phyloP scores from a whole-genome alignment of 2,888 invertebrate genomes.

The Drosophila kanekoi region DNA sequence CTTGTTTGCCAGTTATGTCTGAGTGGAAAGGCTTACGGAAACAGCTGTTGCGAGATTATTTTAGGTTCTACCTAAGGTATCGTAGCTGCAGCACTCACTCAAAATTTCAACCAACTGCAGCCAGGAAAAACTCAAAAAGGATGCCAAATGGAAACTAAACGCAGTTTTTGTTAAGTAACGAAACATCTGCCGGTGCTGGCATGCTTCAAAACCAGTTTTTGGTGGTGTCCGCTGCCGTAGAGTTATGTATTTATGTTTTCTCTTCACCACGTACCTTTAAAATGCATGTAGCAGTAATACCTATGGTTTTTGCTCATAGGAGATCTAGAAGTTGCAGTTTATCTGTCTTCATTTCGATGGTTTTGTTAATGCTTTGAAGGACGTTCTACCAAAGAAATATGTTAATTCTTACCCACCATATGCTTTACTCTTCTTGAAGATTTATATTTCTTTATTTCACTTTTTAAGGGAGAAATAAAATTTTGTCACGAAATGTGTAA shows the following conservation, averaged over 20 bases:
- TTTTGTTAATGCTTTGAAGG: too few species aligned
- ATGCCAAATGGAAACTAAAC: conserved; percentile 32
- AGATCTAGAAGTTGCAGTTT: conserved; percentile 2
- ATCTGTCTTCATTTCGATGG: neutral
- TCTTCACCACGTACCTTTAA: conserved; percentile 6
- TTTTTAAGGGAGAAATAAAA: too few species aligned
- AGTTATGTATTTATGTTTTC: conserved; percentile 10
- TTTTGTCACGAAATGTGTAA: too few species aligned
- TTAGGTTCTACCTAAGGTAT: conserved; percentile 7
- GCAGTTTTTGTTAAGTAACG: conserved; percentile 17
- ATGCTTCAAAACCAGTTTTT: conserved; percentile 53
- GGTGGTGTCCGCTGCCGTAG: conserved; percentile 11
- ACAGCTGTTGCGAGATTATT: conserved; percentile 32
- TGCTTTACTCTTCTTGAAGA: too few species aligned
- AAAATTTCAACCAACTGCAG: conserved; percentile 33
- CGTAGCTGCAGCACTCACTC: conserved; percentile 32
- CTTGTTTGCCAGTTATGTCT: neutral
- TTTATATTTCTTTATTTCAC: too few species aligned
- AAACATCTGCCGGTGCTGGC: conserved; percentile 45
- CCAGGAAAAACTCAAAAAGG: conserved; percentile 31
- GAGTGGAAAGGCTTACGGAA: neutral
- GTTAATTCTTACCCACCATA: too few species aligned
- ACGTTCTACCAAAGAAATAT: too few species aligned
- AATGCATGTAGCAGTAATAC: neutral
- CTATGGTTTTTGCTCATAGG: neutral